Conservation (phyloP, 1,140 invertebrate genomes). For the Platyura marginata region DNA sequence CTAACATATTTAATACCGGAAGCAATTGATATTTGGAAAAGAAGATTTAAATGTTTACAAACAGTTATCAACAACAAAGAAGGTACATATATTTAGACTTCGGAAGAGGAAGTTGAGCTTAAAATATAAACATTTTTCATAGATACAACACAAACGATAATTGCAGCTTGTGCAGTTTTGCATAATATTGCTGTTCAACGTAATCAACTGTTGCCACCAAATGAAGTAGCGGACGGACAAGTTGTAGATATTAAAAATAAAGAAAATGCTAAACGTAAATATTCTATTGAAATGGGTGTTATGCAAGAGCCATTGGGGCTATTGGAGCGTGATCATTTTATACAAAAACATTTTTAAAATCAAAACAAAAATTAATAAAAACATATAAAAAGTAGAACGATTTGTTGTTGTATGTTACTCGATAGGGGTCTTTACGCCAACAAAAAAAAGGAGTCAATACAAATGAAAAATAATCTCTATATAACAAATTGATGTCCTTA, state of each 20-base stretch:
- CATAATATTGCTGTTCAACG: constrained; percentile 1
- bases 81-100: too few species aligned
- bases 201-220: background rate
- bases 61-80: background rate
- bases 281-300: background rate
- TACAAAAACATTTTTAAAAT: too few species aligned
- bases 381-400: too few species aligned
- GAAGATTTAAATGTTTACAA: background rate
- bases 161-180: background rate
- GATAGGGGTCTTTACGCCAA: too few species aligned
- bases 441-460: too few species aligned
- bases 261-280: background rate
- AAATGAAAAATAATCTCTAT: too few species aligned
- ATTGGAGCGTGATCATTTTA: too few species aligned
- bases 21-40: background rate
- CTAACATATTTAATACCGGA: background rate
- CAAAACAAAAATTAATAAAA: too few species aligned
- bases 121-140: background rate
- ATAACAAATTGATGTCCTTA: too few species aligned
- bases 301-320: too few species aligned
- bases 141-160: background rate
- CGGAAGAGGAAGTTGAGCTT: too few species aligned
- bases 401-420: too few species aligned
- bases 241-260: background rate
- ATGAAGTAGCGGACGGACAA: background rate